A percentile compares a stretch with the other conserved stretches of the same genome.
phyloP scores from a whole-genome alignment of 2,888 invertebrate species.

The Campoletis raptor region DNA sequence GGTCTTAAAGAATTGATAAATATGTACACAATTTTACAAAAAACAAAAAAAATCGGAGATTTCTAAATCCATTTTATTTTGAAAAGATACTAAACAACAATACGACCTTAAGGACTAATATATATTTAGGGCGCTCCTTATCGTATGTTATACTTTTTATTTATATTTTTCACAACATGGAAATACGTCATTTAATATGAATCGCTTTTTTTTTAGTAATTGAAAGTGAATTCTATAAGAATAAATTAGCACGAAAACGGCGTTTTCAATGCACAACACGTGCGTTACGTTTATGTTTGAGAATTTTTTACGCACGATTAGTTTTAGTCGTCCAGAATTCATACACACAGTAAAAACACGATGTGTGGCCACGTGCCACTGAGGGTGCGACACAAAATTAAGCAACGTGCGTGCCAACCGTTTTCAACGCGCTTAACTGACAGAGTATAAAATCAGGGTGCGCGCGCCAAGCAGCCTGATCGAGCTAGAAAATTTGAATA shows the following conservation, averaged over 20 bases:
- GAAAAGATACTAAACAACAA: too few relatives aligned
- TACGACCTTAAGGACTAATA: too few relatives aligned
- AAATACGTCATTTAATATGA: too few relatives aligned
- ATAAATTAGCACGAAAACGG: background rate
- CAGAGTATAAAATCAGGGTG: background rate
- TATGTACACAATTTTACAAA: too few relatives aligned
- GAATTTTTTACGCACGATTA: background rate
- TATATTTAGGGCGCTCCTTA: too few relatives aligned
- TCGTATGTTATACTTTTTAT: background rate
- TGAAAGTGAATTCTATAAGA: background rate
- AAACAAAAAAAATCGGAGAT: too few relatives aligned
- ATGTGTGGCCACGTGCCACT: conserved; percentile 44
- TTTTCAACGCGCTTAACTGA: conserved; percentile 41
- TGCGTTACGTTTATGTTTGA: background rate
- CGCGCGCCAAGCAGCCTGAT: conserved; percentile 3
- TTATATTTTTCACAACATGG: background rate
- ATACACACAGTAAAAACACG: background rate
- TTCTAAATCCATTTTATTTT: too few relatives aligned
- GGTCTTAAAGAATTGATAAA: too few relatives aligned
- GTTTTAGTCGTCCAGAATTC: background rate
- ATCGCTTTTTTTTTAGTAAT: too few relatives aligned
- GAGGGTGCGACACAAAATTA: conserved; percentile 19
- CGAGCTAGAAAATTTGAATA: conserved; percentile 10
- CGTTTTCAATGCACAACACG: background rate
- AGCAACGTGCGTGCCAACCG: conserved; percentile 42